These are phyloP conservation scores for Naja naja DNA, from an alignment of 2,113 vertebrate species.

Conservation along the genomic window DNA sequence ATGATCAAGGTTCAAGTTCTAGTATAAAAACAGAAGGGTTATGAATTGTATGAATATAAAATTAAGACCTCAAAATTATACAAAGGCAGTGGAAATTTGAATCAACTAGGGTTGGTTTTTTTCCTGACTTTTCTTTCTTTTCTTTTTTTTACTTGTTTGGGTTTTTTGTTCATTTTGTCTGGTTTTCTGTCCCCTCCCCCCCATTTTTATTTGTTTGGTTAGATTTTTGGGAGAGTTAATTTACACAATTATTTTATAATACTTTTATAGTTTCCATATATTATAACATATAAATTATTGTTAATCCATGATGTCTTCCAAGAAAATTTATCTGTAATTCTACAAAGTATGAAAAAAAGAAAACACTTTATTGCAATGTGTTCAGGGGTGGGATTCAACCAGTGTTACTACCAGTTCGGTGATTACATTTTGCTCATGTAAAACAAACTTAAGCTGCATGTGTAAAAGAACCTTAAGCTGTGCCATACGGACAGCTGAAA, in stretches of 20 bases:
- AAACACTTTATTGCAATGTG: not conserved
- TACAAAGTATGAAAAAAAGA: not conserved
- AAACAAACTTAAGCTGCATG: too few relatives aligned
- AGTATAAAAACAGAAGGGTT: not conserved
- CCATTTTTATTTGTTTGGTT: not conserved
- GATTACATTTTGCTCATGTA: too few relatives aligned
- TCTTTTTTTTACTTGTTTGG: not conserved
- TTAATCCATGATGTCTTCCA: not conserved
- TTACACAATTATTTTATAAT: not conserved
- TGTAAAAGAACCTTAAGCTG: too few relatives aligned
- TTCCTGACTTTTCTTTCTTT: not conserved
- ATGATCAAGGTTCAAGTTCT: not conserved
- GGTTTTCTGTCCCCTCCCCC: not conserved
- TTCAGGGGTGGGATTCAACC: not conserved
- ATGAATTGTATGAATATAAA: not conserved
- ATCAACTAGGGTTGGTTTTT: not conserved
- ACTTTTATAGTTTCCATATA: not conserved
- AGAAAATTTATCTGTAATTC: not conserved
- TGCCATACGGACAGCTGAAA: too few relatives aligned
- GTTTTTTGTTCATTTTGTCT: not conserved
- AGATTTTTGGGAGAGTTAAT: not conserved
- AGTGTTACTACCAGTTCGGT: too few relatives aligned
- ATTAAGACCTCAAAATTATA: not conserved
- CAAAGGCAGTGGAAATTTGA: not conserved
- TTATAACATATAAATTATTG: not conserved